Percentiles rank a stretch among this genome's conserved stretches.
Evolutionary conservation across 1,140 invertebrate species (phyloP).

Genomic region (Holcopasites calliopsidis): DNA sequence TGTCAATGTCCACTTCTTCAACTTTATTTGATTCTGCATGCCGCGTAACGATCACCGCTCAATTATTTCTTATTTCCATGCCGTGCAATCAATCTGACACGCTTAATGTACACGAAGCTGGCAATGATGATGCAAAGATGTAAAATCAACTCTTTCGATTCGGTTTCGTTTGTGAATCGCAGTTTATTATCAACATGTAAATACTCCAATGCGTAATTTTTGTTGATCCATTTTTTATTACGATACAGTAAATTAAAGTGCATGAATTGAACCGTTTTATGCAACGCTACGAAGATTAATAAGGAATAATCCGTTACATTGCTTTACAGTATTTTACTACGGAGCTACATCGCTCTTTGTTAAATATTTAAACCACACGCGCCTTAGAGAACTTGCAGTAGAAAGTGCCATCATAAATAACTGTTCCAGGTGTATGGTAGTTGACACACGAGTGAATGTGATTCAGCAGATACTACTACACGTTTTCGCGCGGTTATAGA

Average conservation of each 20-base stretch:
- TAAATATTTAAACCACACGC: background rate
- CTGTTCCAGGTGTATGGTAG: background rate
- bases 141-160: too few relatives aligned
- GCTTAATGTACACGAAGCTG: background rate
- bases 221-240: background rate
- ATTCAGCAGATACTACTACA: background rate
- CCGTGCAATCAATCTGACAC: background rate
- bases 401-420: conserved; percentile 2
- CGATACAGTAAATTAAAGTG: too few relatives aligned
- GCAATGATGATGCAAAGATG: background rate
- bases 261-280: too few relatives aligned
- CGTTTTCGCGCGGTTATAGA: background rate
- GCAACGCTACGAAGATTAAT: too few relatives aligned
- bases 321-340: background rate
- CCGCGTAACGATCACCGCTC: too few relatives aligned
- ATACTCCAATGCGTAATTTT: too few relatives aligned
- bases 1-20: conserved; percentile 6
- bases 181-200: too few relatives aligned
- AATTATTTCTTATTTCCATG: background rate
- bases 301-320: background rate
- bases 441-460: background rate
- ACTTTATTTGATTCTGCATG: background rate
- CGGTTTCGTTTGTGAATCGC: too few relatives aligned
- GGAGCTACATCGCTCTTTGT: background rate
- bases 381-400: too few relatives aligned